Base-by-base conservation (phyloP, 1,140 invertebrate species). In the Hycleus phaleratus region DNA sequence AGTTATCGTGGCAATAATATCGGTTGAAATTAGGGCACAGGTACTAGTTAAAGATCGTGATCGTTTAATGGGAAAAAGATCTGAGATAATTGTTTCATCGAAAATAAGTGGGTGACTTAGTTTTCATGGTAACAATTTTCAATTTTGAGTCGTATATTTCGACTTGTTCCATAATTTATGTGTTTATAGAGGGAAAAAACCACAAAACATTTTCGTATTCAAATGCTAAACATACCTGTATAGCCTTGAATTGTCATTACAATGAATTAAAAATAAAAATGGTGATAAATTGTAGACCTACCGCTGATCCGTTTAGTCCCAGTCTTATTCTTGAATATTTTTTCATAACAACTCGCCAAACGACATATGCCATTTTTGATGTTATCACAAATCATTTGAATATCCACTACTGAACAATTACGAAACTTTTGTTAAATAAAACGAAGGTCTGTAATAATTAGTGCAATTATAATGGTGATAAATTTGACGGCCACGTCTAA, bases 321-420 rank as follows among this genome's bases (percentile, higher is more conserved):
- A 71, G 49, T 12, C 71, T 58, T 11, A 72, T 63, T 51, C 62
- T 65, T 18, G 71, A 69, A 60, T 72, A 72, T 57, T 71, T 72
- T 58, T 71, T 72, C 68, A 72, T 70, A 43, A 72, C 62, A 42
- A 72, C 68, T 62, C 71, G 69, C 71, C 71, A 72, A 48, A 72
- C 60, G 51, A 72, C 67, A 61, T 72, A 71, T 57, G 68, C 72
- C 72, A 71, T 71, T 48, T 55, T 66, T 54, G 11, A 43, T 50
- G 8, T 40, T 51, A 46, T 47, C 48, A 56, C 59, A 44, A 50
- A 59, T 56, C 55, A 61, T 57, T 52, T 55, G 45, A 7, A 43
- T 26, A 3, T 26, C 3, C 18, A 18, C 18, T 26, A 52, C 7
- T 4, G 3, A 32, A 38, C 43, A 25, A 24, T 8, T 11, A 11